Base-by-base conservation (phyloP, 2,797 vertebrate genomes). In the Gallinago solitaria region DNA sequence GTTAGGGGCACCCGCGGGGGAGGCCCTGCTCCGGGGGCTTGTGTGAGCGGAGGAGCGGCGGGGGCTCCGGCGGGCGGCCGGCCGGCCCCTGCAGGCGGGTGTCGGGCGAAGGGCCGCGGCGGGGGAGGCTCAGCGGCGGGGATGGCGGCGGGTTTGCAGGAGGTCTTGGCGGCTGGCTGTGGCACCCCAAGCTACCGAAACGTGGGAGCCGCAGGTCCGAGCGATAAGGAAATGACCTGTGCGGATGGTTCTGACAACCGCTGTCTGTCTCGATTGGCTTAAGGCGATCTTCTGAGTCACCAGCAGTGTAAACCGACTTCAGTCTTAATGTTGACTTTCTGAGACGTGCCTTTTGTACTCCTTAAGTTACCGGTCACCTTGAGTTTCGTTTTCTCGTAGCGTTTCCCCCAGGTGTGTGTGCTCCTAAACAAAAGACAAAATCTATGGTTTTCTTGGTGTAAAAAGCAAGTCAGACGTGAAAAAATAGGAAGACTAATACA, bases 271-370 rank as follows among this genome's bases (percentile, higher is more conserved):
- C 30, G 23, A 20, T 3, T 93, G 78, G 45, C 77, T 87, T 33
- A 6, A 54, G 92, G 69, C 87, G 54, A 19, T 83, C 63, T 37
- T 77, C 59, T 76, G 91, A 95, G 80, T 95, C 91, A 80, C 70
- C 33, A n/a, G 60, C 19, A 77, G 18, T 5, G 7, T 32, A n/a
- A 27, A 12, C 56, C 13, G 0, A 33, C 32, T 35, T n/a, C 32
- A 5, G 23, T 16, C 51, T 43, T 39, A 15, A 4, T 23, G 47
- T 50, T 70, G 65, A 14, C 53, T 65, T 74, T 39, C 63, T 21
- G 69, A 61, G 12, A 20, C 7, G 0, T 78, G n/a, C 18, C 30
- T 70, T 63, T 70, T 41, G 39, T 48, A 3, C 9, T 50, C 47
- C 25, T 7, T 1, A 28, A 17, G 64, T 27, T 77, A 33, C 41